Evolutionary conservation across 2,888 invertebrate species (phyloP), one percentile per base, ranked within the genome.

Genomic region (Caenorhabditis becei): DNA sequence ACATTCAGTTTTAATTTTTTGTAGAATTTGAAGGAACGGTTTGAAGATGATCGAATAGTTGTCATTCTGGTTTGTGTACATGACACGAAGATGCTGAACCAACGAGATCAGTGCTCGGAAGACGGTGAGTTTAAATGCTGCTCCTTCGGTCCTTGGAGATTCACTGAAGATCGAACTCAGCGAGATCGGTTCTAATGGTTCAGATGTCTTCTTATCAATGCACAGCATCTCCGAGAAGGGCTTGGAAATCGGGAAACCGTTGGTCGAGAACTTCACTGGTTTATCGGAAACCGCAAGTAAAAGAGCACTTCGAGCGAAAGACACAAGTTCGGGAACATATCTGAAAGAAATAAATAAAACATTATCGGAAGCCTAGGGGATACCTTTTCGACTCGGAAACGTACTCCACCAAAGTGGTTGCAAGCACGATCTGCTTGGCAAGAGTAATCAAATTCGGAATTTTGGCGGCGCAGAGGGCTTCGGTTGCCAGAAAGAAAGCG

Each of bases 321-420:
- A 95, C 0, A 96, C 92, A 0, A 94, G 94, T 18, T 95, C 94
- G 0, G 97, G 96, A 23, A 95, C 93, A 87, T 94, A 94, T 87
- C 94, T 94, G 92, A 78, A 93, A 93, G n/a, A 2, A 14, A 44
- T 47, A 1, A 23, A 14, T 7, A 44, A 10, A 44, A 62, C 18
- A 11, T 49, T 49, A 49, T 28, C 18, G 26, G 47, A 7, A 26
- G 23, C 4, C 32, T 32, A 32, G 32, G 5, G 10, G 5, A 32
- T 51, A 88, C 88, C 83, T 62, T 71, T 88, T 86, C 41, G 83
- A 82, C 47, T 87, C 88, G 2, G 71, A 66, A 1, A 88, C 77
- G 81, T 77, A 86, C 28, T 86, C 84, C 4, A 82, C 74, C 24
- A 86, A 35, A 14, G 79, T 69, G 10, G 78, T 67, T 4, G 83